Percentiles rank a stretch among this genome's conserved stretches.
Conservation (phyloP, 2,113 vertebrate species). For the Sturnira hondurensis region DNA sequence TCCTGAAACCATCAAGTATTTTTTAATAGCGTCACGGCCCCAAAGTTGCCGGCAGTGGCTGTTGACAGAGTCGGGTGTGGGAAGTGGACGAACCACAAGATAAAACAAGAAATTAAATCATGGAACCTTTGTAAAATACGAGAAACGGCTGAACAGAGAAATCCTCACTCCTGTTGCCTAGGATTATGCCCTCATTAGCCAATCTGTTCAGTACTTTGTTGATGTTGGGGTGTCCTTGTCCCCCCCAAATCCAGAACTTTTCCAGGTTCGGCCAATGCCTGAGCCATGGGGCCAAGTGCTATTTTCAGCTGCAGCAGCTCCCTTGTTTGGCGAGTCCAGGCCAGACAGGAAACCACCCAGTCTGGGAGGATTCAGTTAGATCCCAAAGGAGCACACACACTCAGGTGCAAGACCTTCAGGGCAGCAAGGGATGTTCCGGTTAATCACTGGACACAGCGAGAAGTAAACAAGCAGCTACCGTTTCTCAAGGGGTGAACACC, state of each 20-base stretch:
- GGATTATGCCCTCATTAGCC: background rate
- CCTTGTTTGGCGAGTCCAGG: slow-evolving; percentile 74
- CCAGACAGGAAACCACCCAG: slow-evolving; percentile 81
- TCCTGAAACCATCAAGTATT: background rate
- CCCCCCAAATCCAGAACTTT: slow-evolving; percentile 41
- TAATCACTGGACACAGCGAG: background rate
- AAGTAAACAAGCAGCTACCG: background rate
- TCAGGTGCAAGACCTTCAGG: slow-evolving; percentile 71
- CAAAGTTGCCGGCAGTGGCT: background rate
- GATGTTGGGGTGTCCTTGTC: slow-evolving; percentile 2
- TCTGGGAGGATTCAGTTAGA: slow-evolving; percentile 66
- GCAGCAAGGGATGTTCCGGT: background rate
- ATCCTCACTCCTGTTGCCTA: background rate
- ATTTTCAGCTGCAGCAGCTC: slow-evolving; percentile 65
- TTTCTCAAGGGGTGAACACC: background rate
- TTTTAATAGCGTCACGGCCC: background rate
- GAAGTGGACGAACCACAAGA: background rate
- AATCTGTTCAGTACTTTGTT: background rate
- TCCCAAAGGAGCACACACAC: slow-evolving; percentile 67
- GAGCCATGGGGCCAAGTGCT: slow-evolving; percentile 23
- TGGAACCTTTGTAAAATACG: background rate
- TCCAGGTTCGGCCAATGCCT: slow-evolving; percentile 45
- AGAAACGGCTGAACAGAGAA: slow-evolving; percentile 4
- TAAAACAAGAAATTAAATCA: slow-evolving; percentile 35
- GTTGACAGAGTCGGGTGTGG: background rate